A percentile compares a stretch with the other conserved stretches of the same genome.
Evolutionary conservation across 2,113 vertebrate species (phyloP).

Genomic region (Craseonycteris thonglongyai): DNA sequence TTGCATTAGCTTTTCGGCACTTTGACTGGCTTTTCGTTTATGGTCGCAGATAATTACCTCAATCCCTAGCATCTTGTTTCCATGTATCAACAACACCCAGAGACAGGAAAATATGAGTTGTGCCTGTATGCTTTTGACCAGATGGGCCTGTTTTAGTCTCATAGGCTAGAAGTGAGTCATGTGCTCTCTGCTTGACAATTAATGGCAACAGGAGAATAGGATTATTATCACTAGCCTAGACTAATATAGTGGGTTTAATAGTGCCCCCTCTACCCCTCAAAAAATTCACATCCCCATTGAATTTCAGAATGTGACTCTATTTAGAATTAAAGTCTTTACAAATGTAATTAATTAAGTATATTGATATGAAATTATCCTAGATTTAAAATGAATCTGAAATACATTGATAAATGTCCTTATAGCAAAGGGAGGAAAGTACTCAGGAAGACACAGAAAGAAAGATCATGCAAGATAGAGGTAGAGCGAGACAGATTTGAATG

Average conservation of each 20-base stretch:
- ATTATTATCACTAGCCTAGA: background rate
- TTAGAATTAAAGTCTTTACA: background rate
- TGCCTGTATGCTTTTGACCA: background rate
- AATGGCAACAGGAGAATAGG: background rate
- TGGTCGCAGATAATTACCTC: background rate
- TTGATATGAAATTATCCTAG: background rate
- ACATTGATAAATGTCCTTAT: background rate
- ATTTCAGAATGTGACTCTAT: background rate
- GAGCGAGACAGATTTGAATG: too few relatives aligned
- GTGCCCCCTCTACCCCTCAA: fast-evolving
- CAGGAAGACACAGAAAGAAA: background rate
- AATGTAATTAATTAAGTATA: background rate
- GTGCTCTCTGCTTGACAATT: background rate
- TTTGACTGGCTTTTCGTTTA: background rate
- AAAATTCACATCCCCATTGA: background rate
- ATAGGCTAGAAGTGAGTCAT: background rate
- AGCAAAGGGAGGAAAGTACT: background rate
- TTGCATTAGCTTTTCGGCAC: background rate
- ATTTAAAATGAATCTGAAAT: background rate
- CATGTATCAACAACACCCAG: background rate
- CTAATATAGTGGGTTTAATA: background rate
- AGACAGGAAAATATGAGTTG: background rate
- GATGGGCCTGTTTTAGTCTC: background rate
- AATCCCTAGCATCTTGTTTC: background rate
- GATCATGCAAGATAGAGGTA: too few relatives aligned